A percentile compares a stretch with the other conserved stretches of the same genome.
Conservation (phyloP, 2,797 vertebrate species). For the Tympanoctomys barrerae region DNA sequence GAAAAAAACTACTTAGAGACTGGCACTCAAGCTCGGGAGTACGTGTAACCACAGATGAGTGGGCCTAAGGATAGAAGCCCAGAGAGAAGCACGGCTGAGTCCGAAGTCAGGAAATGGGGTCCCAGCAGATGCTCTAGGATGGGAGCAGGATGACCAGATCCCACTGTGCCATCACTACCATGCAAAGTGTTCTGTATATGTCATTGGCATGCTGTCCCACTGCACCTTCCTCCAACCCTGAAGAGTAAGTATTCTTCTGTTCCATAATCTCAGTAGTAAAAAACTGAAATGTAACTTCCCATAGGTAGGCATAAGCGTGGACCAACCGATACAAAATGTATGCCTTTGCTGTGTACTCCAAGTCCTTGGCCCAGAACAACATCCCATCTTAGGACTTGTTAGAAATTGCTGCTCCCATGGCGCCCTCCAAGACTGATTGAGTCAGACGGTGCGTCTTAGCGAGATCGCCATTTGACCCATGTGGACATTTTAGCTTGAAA, state of each 20-base stretch:
- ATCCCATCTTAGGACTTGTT: neutral
- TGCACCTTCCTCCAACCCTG: neutral
- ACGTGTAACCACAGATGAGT: neutral
- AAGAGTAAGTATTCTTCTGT: neutral
- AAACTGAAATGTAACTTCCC: neutral
- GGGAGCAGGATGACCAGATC: neutral
- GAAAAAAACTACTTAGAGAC: neutral
- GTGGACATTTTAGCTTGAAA: neutral
- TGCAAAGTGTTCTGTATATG: rapidly evolving
- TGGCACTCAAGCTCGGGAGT: neutral
- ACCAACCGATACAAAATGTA: neutral
- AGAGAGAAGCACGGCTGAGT: neutral
- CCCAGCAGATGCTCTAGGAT: neutral
- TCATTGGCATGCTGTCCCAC: neutral
- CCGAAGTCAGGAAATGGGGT: neutral
- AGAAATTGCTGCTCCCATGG: neutral
- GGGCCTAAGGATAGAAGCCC: rapidly evolving
- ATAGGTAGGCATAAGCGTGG: neutral
- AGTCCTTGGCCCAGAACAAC: neutral
- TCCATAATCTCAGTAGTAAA: neutral
- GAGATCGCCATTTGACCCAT: neutral
- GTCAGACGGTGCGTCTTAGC: neutral
- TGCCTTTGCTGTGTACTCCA: neutral
- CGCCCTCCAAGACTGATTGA: neutral
- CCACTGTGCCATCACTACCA: neutral